A percentile compares a stretch with the other conserved stretches of the same genome.
Evolutionary conservation across 2,113 vertebrate genomes (phyloP).

Genomic region (Coturnix japonica): DNA sequence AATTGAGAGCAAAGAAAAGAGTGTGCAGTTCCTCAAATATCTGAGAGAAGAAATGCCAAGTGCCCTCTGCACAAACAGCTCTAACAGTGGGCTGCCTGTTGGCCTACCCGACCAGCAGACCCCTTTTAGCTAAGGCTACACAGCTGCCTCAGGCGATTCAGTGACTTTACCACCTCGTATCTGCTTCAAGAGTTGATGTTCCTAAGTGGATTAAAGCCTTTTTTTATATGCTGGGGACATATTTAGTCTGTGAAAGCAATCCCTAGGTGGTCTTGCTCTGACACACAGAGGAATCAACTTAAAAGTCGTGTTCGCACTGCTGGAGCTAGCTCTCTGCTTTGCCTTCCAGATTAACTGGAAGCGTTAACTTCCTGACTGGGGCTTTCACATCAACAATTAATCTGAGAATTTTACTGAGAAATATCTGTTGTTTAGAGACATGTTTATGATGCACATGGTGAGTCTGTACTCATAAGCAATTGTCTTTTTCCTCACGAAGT

Average conservation of each 20-base stretch:
- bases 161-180: neutral
- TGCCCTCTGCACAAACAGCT: neutral
- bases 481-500: neutral
- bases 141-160: neutral
- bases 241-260: neutral
- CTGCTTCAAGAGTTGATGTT: neutral
- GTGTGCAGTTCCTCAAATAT: neutral
- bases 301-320: neutral
- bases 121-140: neutral
- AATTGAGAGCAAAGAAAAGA: neutral
- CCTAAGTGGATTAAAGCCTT: neutral
- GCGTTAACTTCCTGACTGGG: neutral
- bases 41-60: neutral
- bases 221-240: neutral
- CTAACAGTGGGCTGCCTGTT: neutral
- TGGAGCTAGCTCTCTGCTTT: conserved; percentile 6
- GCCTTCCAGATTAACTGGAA: neutral
- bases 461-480: neutral
- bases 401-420: neutral
- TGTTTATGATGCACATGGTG: neutral
- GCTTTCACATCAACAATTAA: neutral
- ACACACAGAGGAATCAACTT: neutral
- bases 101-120: neutral
- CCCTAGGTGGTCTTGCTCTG: neutral
- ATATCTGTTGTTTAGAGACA: neutral